Conservation (phyloP, 2,797 vertebrate species). For the Enteromius afrohamiltoni region DNA sequence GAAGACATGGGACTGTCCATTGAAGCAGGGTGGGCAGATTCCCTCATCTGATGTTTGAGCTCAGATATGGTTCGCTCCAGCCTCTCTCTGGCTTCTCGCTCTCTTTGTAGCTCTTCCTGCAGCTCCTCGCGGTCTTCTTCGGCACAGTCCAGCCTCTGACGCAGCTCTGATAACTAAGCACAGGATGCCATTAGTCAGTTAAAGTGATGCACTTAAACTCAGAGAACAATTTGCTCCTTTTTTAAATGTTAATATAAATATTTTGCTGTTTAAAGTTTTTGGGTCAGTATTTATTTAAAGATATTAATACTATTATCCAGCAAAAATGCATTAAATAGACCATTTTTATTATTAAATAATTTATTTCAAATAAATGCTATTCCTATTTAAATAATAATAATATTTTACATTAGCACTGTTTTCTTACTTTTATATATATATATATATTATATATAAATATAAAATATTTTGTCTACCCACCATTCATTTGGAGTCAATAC, state of each 20-base stretch:
- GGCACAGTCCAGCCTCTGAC: slow-evolving; percentile 83
- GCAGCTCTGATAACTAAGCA: slow-evolving; percentile 80
- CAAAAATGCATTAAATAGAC: neutral
- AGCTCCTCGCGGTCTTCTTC: slow-evolving; percentile 86
- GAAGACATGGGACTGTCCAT: slow-evolving; percentile 52
- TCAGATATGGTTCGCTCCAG: slow-evolving; percentile 86
- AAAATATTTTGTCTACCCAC: neutral
- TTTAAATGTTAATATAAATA: too few relatives aligned
- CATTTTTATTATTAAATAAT: neutral
- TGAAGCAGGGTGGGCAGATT: slow-evolving; percentile 36
- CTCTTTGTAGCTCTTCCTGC: slow-evolving; percentile 85
- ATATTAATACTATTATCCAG: neutral
- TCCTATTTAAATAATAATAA: neutral
- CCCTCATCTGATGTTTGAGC: slow-evolving; percentile 81
- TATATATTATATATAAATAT: neutral
- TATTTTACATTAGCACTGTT: neutral
- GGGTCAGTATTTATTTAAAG: neutral
- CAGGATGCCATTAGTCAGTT: neutral
- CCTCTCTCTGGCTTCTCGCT: slow-evolving; percentile 84
- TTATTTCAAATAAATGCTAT: neutral
- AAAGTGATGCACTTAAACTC: neutral
- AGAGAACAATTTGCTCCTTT: neutral
- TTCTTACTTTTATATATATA: neutral
- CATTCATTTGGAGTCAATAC: neutral
- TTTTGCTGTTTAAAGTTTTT: neutral